These are phyloP conservation scores for Coelinius sp. DNA, from an alignment of 2,888 invertebrate genomes.

Conservation along the genomic window DNA sequence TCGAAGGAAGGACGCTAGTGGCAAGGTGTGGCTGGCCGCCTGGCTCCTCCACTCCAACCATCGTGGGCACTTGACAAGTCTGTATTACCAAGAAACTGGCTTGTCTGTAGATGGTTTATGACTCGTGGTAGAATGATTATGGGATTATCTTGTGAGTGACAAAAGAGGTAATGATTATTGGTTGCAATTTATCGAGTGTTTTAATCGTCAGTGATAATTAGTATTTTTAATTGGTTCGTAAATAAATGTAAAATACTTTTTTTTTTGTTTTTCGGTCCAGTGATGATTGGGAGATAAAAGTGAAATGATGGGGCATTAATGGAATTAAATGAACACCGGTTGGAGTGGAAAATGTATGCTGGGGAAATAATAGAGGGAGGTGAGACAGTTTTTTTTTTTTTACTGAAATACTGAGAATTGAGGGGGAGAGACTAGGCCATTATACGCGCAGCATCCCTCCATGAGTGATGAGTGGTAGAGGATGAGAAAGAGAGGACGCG, in stretches of 20 bases:
- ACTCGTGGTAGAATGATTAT: not conserved
- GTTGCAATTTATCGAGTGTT: not conserved
- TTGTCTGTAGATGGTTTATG: not conserved
- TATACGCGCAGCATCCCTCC: slow-evolving; percentile 51
- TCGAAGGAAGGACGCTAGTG: slow-evolving; percentile 64
- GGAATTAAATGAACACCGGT: slow-evolving; percentile 9
- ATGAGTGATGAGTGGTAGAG: not conserved
- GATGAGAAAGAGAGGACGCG: slow-evolving; percentile 38
- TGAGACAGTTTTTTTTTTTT: too few species aligned
- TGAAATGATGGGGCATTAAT: not conserved
- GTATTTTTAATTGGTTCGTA: too few species aligned
- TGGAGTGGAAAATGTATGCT: not conserved
- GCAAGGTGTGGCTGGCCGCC: slow-evolving; percentile 67
- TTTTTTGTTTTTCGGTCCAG: not conserved
- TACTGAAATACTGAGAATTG: not conserved
- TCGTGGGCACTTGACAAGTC: slow-evolving; percentile 40
- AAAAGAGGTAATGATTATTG: not conserved
- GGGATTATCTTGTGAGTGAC: not conserved
- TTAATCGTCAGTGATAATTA: not conserved
- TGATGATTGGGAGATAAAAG: not conserved
- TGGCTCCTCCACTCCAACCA: slow-evolving; percentile 45
- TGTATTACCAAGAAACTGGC: not conserved
- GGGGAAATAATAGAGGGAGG: not conserved
- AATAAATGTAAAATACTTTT: too few species aligned
- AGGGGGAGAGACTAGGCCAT: slow-evolving; percentile 27